Evolutionary conservation across 1,140 invertebrate species (phyloP).

Genomic region (Idris sp.): DNA sequence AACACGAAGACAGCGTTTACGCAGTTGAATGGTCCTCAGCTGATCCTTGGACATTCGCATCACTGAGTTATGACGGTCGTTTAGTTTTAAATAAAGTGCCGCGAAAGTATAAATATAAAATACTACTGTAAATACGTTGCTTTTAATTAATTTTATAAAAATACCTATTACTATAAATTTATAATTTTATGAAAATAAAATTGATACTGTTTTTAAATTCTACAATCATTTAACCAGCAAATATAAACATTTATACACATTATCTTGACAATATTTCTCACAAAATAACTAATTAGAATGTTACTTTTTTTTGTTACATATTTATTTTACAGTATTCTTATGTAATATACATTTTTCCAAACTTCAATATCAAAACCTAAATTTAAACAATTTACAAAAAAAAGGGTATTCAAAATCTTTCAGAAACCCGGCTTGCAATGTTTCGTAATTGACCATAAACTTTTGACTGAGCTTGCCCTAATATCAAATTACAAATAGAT

Average conservation of each 20-base stretch:
- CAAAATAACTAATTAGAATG: no score
- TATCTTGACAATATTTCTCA: neutral
- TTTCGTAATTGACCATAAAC: conserved; percentile 80
- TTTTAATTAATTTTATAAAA: conserved; percentile 7
- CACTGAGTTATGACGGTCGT: conserved; percentile 96
- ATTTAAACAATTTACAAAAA: no score
- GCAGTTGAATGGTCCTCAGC: conserved; percentile 97
- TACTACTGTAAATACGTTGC: conserved; percentile 82
- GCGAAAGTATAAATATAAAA: conserved; percentile 93
- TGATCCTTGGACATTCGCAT: conserved; percentile 99
- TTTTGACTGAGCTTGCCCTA: conserved; percentile 97
- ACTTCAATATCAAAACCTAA: no score
- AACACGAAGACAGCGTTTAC: conserved; percentile 99
- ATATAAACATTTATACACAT: neutral
- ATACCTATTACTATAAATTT: conserved; percentile 5
- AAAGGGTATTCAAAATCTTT: no score
- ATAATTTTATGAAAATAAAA: no score
- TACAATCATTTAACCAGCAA: neutral
- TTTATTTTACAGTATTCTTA: no score
- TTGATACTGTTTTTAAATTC: conserved; percentile 1
- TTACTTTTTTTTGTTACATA: no score
- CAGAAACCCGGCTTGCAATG: neutral
- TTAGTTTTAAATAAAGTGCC: conserved; percentile 95
- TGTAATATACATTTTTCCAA: no score
- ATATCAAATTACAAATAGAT: conserved; percentile 98